Conservation (phyloP, 1,140 invertebrate species). For the Bradynema listronoti region DNA sequence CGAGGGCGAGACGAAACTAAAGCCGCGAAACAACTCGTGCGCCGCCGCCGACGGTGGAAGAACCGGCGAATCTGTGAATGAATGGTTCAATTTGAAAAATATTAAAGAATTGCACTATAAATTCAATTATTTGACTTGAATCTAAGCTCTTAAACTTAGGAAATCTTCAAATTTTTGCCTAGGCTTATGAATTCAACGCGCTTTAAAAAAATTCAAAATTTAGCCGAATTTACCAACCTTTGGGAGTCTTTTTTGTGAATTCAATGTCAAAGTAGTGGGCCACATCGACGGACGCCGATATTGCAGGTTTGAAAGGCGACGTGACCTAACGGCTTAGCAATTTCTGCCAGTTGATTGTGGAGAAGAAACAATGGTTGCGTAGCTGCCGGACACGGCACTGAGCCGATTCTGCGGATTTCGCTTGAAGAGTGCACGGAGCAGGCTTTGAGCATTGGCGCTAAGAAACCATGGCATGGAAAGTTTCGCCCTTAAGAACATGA, state of each 20-base stretch:
- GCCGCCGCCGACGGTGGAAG: conserved; percentile 94
- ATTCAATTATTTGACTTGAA: neutral
- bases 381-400: conserved; percentile 75
- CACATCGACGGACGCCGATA: conserved; percentile 66
- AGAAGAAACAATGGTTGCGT: conserved; percentile 86
- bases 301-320: conserved; percentile 70
- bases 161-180: neutral
- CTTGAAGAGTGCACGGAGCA: conserved; percentile 87
- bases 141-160: neutral
- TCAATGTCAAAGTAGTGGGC: conserved; percentile 96
- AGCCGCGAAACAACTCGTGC: conserved; percentile 92
- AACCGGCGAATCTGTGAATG: conserved; percentile 78
- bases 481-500: conserved; percentile 75
- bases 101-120: neutral
- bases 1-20: conserved; percentile 91
- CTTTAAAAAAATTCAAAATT: conserved; percentile 2
- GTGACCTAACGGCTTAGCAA: conserved; percentile 75
- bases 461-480: conserved; percentile 92
- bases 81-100: conserved; percentile 6
- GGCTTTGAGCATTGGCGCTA: conserved; percentile 76
- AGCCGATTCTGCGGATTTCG: conserved; percentile 84
- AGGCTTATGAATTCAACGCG: neutral
- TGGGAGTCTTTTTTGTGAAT: conserved; percentile 92
- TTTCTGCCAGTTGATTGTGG: conserved; percentile 85
- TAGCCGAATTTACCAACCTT: conserved; percentile 63